Evolutionary conservation across 2,797 vertebrate species (phyloP), one percentile per base, ranked within the genome.

Genomic region (Eremophila alpestris): DNA sequence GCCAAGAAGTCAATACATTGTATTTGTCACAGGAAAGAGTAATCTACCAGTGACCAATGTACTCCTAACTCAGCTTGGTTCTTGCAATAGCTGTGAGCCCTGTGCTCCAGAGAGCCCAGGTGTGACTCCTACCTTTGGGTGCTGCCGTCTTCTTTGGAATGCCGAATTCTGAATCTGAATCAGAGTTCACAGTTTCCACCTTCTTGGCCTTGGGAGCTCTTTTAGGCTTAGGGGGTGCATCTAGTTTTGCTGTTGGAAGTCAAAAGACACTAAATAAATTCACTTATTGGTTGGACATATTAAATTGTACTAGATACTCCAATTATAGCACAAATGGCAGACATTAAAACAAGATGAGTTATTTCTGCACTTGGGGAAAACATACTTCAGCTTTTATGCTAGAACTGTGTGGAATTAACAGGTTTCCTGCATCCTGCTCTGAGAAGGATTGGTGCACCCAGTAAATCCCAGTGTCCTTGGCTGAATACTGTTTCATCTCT

Each of bases 121-220:
- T 1, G 0, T 9, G 54, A 55, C 65, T 17, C 95, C 95, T 68
- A 99, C 99, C 98, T 99, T 99, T 99, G 73, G 98, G 97, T 85
- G 98, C 81, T 81, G 98, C 63, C 70, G 97, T 95, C 96, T 99
- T 99, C 98, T 99, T 99, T 98, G 98, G 97, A 95, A 98, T 97
- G 52, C 98, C 98, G 0, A 98, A 98, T 97, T 99, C 99, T 16
- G 99, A 99, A 96, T 99, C 99, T 0, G 99, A 99, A 96, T 99
- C 99, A 95, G 99, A 99, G 96, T 99, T 98, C 34, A 98, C 96
- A 90, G 98, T 98, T 95, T 99, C 99, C 52, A 98, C 97, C 96
- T 99, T 99, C 98, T 99, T 99, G 95, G 98, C 98, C 97, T 99
- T 99, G 64, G 99, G 98, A 90, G 98, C 52, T 97, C 99, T 99